Evolutionary conservation across 2,797 vertebrate genomes (phyloP).

Genomic region (Nannoperca obscura): DNA sequence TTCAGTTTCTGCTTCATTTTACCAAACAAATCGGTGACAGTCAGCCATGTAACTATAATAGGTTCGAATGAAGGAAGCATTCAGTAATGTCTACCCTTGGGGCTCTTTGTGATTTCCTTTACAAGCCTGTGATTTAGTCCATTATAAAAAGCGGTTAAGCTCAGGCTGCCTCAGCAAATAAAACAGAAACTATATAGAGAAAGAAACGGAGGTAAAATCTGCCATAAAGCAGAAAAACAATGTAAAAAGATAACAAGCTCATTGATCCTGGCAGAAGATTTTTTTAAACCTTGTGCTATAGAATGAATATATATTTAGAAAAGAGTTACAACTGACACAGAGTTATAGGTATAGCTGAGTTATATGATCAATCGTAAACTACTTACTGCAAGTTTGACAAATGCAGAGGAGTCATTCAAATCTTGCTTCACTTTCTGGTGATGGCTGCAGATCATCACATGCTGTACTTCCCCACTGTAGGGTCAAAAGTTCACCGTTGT

Average conservation of each 20-base stretch:
- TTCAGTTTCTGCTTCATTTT: conserved; percentile 47
- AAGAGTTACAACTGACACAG: not conserved
- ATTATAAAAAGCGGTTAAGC: conserved; percentile 47
- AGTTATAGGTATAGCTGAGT: not conserved
- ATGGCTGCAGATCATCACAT: conserved; percentile 32
- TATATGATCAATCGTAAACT: conserved; percentile 4
- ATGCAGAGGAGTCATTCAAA: conserved; percentile 7
- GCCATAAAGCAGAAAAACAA: not conserved
- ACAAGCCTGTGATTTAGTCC: conserved; percentile 59
- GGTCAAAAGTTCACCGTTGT: conserved; percentile 16
- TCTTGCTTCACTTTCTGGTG: conserved; percentile 14
- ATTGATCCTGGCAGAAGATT: conserved; percentile 48
- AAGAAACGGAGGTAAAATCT: conserved; percentile 37
- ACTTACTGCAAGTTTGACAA: not conserved
- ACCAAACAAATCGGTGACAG: conserved; percentile 57
- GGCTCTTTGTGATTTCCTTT: conserved; percentile 55
- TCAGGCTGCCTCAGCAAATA: conserved; percentile 42
- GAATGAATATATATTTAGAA: conserved; percentile 20
- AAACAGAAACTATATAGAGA: conserved; percentile 30
- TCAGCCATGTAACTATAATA: conserved; percentile 50
- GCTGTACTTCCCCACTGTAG: not conserved
- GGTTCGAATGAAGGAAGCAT: conserved; percentile 43
- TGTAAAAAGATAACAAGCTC: conserved; percentile 31
- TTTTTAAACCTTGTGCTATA: conserved; percentile 47
- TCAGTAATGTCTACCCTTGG: conserved; percentile 32